Evolutionary conservation across 2,888 invertebrate genomes (phyloP).

Genomic region (Ecliptopera silaceata): DNA sequence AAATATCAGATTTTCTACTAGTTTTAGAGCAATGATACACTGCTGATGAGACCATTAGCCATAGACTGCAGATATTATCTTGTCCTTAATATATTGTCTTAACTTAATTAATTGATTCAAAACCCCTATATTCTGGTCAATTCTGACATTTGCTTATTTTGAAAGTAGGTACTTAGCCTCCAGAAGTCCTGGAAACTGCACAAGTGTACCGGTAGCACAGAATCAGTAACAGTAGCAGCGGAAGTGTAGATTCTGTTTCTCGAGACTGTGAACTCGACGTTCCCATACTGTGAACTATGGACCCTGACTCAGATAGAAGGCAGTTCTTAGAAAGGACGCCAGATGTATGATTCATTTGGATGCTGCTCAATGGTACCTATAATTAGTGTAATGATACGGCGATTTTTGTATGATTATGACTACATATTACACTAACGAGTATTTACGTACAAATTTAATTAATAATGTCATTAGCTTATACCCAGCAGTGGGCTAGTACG

Average conservation of each 20-base stretch:
- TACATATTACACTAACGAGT: too few species aligned
- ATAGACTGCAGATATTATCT: too few species aligned
- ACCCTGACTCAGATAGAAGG: conserved; percentile 37
- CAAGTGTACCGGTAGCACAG: conserved; percentile 1
- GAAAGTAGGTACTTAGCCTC: not conserved
- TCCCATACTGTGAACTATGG: conserved; percentile 39
- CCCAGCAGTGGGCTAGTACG: too few species aligned
- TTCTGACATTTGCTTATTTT: too few species aligned
- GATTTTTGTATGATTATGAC: conserved; percentile 4
- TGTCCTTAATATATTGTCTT: too few species aligned
- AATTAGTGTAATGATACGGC: conserved; percentile 15
- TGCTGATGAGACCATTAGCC: too few species aligned
- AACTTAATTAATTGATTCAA: too few species aligned
- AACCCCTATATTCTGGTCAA: too few species aligned
- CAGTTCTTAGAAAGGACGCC: conserved; percentile 47
- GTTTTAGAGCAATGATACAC: too few species aligned
- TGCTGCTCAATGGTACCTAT: not conserved
- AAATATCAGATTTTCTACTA: too few species aligned
- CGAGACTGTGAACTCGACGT: conserved; percentile 3
- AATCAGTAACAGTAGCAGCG: conserved; percentile 4
- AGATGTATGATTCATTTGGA: conserved; percentile 24
- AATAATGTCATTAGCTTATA: too few species aligned
- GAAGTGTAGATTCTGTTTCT: conserved; percentile 17
- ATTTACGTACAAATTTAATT: too few species aligned
- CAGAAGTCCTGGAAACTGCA: not conserved